Evolutionary conservation across 2,888 invertebrate species (phyloP).

Genomic region (Auanema sp.): DNA sequence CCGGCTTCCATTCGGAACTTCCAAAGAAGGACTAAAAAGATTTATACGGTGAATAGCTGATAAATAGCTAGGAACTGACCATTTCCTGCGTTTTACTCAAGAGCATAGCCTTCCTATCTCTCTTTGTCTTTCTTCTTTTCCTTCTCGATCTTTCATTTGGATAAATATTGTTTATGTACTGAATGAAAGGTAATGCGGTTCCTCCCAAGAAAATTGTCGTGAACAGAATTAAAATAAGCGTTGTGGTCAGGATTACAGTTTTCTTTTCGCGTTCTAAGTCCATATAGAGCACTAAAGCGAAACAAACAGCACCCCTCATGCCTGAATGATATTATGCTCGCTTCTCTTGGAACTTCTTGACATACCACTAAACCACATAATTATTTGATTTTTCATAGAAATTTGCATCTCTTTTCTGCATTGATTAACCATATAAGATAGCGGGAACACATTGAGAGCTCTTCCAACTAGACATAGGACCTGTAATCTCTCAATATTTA

Average conservation of each 20-base stretch:
- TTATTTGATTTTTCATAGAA: constrained; percentile 96
- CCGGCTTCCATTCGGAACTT: constrained; percentile 39
- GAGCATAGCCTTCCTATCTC: constrained; percentile 23
- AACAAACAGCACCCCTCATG: constrained; percentile 92
- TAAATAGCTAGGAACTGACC: constrained; percentile 68
- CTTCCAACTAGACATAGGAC: constrained; percentile 86
- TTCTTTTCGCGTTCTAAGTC: constrained; percentile 86
- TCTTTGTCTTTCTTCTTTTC: constrained; percentile 18
- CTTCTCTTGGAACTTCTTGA: constrained; percentile 25
- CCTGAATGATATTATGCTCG: constrained; percentile 66
- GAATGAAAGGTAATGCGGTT: constrained; percentile 93
- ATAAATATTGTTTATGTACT: constrained; percentile 66
- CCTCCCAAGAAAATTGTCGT: constrained; percentile 94
- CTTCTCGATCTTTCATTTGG: constrained; percentile 23
- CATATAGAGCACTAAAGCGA: constrained; percentile 91
- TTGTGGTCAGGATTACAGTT: constrained; percentile 94
- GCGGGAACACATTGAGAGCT: constrained; percentile 93
- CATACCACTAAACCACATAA: constrained; percentile 96
- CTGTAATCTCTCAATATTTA: constrained; percentile 50
- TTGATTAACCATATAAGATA: constrained; percentile 88
- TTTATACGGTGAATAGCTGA: too few relatives aligned
- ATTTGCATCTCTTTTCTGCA: constrained; percentile 83
- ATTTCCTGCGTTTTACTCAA: constrained; percentile 97
- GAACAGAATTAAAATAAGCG: constrained; percentile 93
- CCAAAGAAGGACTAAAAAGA: constrained; percentile 43